Base-by-base conservation (phyloP, 2,113 vertebrate genomes). In the Piaya cayana region DNA sequence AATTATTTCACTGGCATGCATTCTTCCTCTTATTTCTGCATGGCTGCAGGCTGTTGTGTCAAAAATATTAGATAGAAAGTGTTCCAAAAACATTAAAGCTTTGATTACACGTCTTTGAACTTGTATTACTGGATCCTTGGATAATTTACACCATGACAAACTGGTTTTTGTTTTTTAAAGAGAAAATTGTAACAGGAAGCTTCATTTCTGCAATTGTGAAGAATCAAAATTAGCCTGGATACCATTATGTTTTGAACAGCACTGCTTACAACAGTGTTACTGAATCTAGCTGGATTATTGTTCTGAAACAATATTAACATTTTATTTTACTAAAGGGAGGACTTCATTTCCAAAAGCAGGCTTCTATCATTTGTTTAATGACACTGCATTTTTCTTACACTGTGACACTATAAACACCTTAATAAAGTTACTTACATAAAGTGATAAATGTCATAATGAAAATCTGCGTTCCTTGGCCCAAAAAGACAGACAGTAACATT, bases 361-460 rank as follows among this genome's bases (percentile, higher is more conserved):
- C 25, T 69, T 87, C 34, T 69, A 37, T 52, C 1, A 77, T n/a
- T 68, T 58, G 25, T 58, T 63, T 42, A 74, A 83, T 37, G 85
- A 67, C 32, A 63, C 4, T 77, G 12, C n/a, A 52, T 62, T 62
- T 81, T 81, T 68, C 67, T 89, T 65, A 55, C 9, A 52, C 17
- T 75, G 39, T 26, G 49, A 65, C 19, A 62, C 19, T 53, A 47
- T 59, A 68, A 79, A 78, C 21, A 20, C n/a, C 68, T 81, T 68
- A 74, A 65, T 70, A 59, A 39, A 70, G 32, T 76, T 94, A 95
- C 99, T 99, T 97, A 99, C 99, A 98, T 64, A 99, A 98, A 29
- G 98, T 99, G 97, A 99, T 98, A 97, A 99, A 99, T 1, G 98
- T 98, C 98, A 99, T 99, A 93, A 99, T 99, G 96, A 99, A 99